Base-by-base conservation (phyloP, 2,888 invertebrate species). In the Digitonthophagus gazella region DNA sequence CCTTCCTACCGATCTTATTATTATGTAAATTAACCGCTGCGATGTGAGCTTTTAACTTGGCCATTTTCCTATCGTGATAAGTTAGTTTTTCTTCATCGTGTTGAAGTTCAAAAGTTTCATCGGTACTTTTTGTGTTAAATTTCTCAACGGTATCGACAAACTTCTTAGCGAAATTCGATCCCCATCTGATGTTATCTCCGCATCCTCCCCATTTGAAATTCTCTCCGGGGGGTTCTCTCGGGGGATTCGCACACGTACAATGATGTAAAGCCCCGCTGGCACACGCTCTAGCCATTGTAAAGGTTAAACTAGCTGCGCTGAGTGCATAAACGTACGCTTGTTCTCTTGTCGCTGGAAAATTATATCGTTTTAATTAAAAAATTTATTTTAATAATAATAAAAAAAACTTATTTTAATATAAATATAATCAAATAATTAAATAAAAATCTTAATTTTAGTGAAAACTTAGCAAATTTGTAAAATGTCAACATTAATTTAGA, bases 121-220 rank as follows among this genome's bases (percentile, higher is more conserved):
- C 83, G 76, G 22, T 84, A 83, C 54, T 5, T 84, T 72, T 74
- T 19, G 71, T 72, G 64, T 72, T 82, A 73, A 85, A 84, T 69
- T 86, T 86, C 77, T 88, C 88, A 66, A 88, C 86, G 22, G 87
- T 86, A 76, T 92, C 92, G 61, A 91, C 85, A 78, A 93, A 93
- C 73, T 90, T 87, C 76, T 89, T 89, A 6, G 90, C 89, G 78
- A 92, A 91, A 76, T 88, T 85, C 68, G 88, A 87, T 1, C 91
- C 92, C 85, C 91, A 92, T 75, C 88, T 86, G 67, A 90, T 86
- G 82, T 95, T 93, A 78, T 95, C 94, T 0, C 92, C 92, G 80
- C 95, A 95, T 22, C 95, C 95, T 61, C 93, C 93, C 94, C 94
- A 94, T 81, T 93, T 91, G 84, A 92, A 93, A 72, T 89, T 85